These are phyloP conservation scores for Sebastes matsubarae DNA, from an alignment of 2,797 vertebrate genomes.

Conservation along the genomic window DNA sequence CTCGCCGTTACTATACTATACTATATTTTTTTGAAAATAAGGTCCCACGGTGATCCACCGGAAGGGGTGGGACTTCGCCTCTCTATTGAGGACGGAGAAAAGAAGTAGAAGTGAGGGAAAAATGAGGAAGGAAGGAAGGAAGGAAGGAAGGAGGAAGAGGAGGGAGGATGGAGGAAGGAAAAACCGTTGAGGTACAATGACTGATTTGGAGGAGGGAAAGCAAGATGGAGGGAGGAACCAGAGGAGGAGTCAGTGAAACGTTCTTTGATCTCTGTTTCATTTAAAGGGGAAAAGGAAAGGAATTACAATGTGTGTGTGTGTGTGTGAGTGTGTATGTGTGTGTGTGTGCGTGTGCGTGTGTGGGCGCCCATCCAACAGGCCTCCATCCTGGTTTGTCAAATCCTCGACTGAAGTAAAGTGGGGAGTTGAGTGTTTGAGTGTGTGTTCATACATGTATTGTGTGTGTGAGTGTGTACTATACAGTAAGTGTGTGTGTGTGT, in stretches of 20 bases:
- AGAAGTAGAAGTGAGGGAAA: background rate
- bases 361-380: background rate
- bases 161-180: background rate
- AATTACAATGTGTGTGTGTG: slow-evolving; percentile 55
- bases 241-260: slow-evolving; percentile 52
- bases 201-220: slow-evolving; percentile 38
- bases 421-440: slow-evolving; percentile 31
- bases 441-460: slow-evolving; percentile 7
- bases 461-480: slow-evolving; percentile 8
- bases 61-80: too few relatives aligned
- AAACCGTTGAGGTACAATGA: slow-evolving; percentile 20
- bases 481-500: background rate
- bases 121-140: background rate
- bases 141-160: background rate
- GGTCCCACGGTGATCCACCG: too few relatives aligned
- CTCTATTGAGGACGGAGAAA: background rate
- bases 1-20: too few relatives aligned
- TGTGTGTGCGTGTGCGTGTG: background rate
- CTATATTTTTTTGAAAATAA: too few relatives aligned
- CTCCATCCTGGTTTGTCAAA: slow-evolving; percentile 57
- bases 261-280: slow-evolving; percentile 73
- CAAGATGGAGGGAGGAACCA: slow-evolving; percentile 48
- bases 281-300: slow-evolving; percentile 53
- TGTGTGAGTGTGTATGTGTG: background rate
- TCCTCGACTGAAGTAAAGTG: slow-evolving; percentile 41